Conservation (phyloP, 37 sponge, comb jelly and placozoan species). For the Crambe crambe region DNA sequence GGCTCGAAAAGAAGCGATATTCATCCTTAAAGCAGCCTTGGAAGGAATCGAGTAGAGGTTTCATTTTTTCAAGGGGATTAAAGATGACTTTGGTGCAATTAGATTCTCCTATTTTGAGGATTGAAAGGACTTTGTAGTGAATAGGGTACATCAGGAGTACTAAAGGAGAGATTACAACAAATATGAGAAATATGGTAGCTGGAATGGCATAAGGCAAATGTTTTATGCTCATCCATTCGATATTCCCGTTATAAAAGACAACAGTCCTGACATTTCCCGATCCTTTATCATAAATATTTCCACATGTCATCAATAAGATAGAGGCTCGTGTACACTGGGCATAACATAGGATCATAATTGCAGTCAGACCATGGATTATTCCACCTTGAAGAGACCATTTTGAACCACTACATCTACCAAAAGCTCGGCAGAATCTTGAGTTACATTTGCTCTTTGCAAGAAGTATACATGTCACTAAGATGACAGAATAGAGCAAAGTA, state of each 20-base stretch:
- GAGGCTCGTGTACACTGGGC: conserved; percentile 32
- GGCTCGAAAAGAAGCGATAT: conserved; percentile 26
- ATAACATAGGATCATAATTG: conserved; percentile 47
- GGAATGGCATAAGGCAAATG: conserved; percentile 42
- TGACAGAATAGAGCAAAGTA: conserved; percentile 40
- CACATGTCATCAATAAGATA: not conserved
- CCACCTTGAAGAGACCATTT: not conserved
- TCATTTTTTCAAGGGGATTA: conserved; percentile 17
- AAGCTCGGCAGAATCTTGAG: not conserved
- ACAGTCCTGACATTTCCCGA: not conserved
- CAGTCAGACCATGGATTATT: conserved; percentile 51
- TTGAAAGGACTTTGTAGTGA: conserved; percentile 11
- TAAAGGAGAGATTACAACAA: conserved; percentile 13
- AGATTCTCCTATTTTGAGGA: not conserved
- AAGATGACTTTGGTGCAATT: not conserved
- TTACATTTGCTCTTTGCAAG: not conserved
- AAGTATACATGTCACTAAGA: not conserved
- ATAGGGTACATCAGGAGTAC: conserved; percentile 23
- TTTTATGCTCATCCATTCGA: not conserved
- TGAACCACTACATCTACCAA: too few species aligned
- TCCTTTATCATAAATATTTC: not conserved
- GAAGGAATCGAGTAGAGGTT: conserved; percentile 28
- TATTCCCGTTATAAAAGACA: conserved; percentile 1
- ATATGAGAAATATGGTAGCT: not conserved
- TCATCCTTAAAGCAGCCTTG: conserved; percentile 35